Conservation (phyloP, 2,113 vertebrate species). For the Micromys minutus region DNA sequence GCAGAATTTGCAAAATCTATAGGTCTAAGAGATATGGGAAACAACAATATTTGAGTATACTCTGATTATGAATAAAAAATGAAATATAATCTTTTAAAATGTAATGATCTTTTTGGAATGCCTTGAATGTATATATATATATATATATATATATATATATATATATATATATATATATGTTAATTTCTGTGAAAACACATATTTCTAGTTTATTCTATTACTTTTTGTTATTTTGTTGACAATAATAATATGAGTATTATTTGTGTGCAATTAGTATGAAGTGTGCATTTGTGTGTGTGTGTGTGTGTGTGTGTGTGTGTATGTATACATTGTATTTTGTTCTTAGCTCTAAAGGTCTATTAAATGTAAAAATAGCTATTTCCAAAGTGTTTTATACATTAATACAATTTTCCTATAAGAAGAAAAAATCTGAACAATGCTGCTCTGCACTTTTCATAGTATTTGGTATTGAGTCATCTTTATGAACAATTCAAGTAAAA, state of each 20-base stretch:
- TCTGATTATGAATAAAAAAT: neutral
- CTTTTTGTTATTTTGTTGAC: neutral
- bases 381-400: neutral
- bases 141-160: neutral
- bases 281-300: neutral
- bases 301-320: neutral
- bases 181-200: neutral
- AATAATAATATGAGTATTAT: neutral
- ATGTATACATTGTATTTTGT: neutral
- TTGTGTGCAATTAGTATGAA: neutral
- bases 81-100: neutral
- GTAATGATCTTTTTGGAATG: neutral
- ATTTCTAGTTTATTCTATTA: neutral
- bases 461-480: conserved; percentile 62
- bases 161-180: neutral
- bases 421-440: conserved; percentile 59
- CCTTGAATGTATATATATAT: neutral
- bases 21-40: neutral
- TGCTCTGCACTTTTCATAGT: conserved; percentile 72
- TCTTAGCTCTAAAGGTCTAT: neutral
- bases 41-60: neutral
- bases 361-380: neutral
- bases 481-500: conserved; percentile 71
- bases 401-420: neutral
- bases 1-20: neutral